Conservation (phyloP, 2,797 vertebrate genomes). For the Pseudopleuronectes americanus region DNA sequence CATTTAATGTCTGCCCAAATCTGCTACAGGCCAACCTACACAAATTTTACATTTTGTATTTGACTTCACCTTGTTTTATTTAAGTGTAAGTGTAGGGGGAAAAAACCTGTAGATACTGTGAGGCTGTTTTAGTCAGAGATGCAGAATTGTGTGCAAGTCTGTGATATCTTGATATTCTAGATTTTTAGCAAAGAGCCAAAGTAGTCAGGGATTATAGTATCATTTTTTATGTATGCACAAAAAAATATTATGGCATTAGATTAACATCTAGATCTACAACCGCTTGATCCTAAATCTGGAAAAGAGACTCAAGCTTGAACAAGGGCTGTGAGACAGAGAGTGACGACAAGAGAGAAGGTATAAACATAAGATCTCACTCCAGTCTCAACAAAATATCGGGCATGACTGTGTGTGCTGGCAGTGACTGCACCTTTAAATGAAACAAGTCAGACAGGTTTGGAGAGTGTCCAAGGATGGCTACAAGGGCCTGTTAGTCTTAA, state of each 20-base stretch:
- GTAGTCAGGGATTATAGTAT: constrained; percentile 1
- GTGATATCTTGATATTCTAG: not conserved
- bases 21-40: no score
- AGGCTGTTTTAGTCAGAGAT: not conserved
- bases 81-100: no score
- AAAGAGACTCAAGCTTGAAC: constrained; percentile 13
- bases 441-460: constrained; percentile 44
- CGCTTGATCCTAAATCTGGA: constrained; percentile 23
- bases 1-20: no score
- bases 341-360: constrained; percentile 50
- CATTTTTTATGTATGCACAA: constrained; percentile 5
- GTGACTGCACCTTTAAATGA: constrained; percentile 56
- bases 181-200: constrained; percentile 5
- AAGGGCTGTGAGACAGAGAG: constrained; percentile 24
- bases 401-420: constrained; percentile 56
- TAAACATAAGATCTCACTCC: constrained; percentile 74
- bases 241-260: constrained; percentile 26
- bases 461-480: constrained; percentile 55
- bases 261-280: constrained; percentile 24
- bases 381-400: constrained; percentile 76
- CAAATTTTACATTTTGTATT: not conserved
- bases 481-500: constrained; percentile 49
- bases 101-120: no score
- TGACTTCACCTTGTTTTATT: not conserved
- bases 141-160: not conserved